Evolutionary conservation across 2,797 vertebrate genomes (phyloP).

Genomic region (Channa striata): DNA sequence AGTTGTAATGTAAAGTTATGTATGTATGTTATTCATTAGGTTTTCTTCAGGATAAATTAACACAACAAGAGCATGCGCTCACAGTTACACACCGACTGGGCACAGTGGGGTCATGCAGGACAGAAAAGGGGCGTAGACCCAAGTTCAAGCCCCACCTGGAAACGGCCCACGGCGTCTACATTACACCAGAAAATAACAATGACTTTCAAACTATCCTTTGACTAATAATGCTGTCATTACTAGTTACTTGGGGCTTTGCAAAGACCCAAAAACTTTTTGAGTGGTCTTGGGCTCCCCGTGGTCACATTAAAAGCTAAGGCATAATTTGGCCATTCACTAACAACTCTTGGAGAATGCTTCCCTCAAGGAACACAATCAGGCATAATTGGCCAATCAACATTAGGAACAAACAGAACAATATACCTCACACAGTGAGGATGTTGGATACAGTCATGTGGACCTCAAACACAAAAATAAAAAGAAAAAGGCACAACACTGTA

Average conservation of each 20-base stretch:
- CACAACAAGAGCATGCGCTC: constrained; percentile 5
- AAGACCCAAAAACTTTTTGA: constrained; percentile 66
- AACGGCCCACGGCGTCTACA: constrained; percentile 58
- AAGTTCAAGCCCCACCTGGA: constrained; percentile 66
- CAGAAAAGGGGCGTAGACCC: constrained; percentile 48
- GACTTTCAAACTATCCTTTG: constrained; percentile 75
- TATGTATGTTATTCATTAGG: constrained; percentile 13
- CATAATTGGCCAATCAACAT: constrained; percentile 82
- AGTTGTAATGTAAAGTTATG: background rate
- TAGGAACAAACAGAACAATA: constrained; percentile 72
- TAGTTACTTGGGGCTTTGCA: constrained; percentile 67
- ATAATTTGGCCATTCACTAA: constrained; percentile 79
- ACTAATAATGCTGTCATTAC: constrained; percentile 71
- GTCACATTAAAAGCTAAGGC: constrained; percentile 76
- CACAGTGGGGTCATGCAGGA: constrained; percentile 56
- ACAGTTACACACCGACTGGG: constrained; percentile 11
- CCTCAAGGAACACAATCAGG: constrained; percentile 82
- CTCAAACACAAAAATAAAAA: constrained; percentile 47
- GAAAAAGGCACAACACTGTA: constrained; percentile 2
- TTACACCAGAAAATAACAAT: constrained; percentile 68
- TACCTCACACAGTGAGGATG: constrained; percentile 72
- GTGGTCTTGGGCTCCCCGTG: constrained; percentile 62
- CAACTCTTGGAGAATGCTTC: constrained; percentile 71
- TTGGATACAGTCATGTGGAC: constrained; percentile 42
- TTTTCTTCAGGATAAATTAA: constrained; percentile 26